Evolutionary conservation across 1,140 invertebrate genomes (phyloP), one percentile per base, ranked within the genome.

Genomic region (Drosophila virilis): DNA sequence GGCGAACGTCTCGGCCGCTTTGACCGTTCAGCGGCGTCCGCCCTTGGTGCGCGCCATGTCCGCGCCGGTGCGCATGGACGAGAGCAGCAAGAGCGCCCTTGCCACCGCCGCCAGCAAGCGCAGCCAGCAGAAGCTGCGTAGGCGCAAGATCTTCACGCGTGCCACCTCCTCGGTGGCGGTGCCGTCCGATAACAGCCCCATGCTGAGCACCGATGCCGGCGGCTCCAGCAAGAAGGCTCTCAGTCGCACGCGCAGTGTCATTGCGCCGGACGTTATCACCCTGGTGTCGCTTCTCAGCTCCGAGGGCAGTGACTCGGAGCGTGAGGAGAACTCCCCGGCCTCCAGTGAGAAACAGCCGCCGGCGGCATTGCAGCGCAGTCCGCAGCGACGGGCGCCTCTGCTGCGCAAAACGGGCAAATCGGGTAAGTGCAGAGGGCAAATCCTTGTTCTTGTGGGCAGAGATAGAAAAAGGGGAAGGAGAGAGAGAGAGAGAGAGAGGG

Each of bases 11-110:
- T 67, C 84, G 33, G 62, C 62, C 13, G 78, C 89, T 6, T 33
- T 92, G 52, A 89, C 84, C 1, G 76, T 92, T 13, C 91, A 92
- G 65, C 71, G 78, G 40, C 89, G 86, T 58, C 91, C 91, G 52
- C 91, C 91, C 6, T 59, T 92, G 71, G 83, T 92, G 52, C 89
- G 92, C 73, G 92, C 92, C 77, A 92, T 92, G 91, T 92, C 91
- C 57, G 92, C 92, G 68, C 92, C 92, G 46, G 90, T 92, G 46
- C 91, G 91, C 28, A 51, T 91, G 60, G 90, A 92, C 55, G 89
- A 91, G 59, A 90, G 77, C 70, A 65, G 78, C 54, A 92, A 91
- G 76, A 67, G 71, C 55, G 66, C 79, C 10, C 55, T 91, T 43
- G 67, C 76, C 6, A 84, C 74, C 6, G 88, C 74, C 4, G 85